Evolutionary conservation across 2,888 invertebrate genomes (phyloP).

Genomic region (Tetragonisca angustula): DNA sequence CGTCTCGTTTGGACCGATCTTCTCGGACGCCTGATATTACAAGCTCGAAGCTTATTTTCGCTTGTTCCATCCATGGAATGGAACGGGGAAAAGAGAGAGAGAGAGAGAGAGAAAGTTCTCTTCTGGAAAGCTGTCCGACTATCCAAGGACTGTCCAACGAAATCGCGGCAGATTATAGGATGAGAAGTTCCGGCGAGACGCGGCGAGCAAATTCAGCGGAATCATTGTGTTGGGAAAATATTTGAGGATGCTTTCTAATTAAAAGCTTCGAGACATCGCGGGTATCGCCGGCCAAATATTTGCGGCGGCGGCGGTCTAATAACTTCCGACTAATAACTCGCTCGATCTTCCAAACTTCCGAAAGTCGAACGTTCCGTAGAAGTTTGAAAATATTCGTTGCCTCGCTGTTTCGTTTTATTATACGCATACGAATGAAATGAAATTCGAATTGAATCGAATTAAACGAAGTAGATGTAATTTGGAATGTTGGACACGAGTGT

Average conservation of each 20-base stretch:
- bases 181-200: not conserved
- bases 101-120: no score
- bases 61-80: not conserved
- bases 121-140: no score
- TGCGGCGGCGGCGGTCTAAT: not conserved
- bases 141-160: not conserved
- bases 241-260: conserved; percentile 17
- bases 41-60: conserved; percentile 1
- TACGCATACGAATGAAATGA: no score
- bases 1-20: not conserved
- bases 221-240: conserved; percentile 28
- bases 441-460: no score
- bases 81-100: not conserved
- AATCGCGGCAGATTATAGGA: not conserved
- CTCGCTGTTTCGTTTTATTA: no score
- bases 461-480: no score
- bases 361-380: not conserved
- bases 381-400: no score
- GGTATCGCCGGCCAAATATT: conserved; percentile 22
- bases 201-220: not conserved
- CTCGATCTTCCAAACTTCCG: not conserved
- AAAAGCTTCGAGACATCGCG: not conserved
- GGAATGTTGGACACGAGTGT: no score
- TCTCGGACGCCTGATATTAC: conserved; percentile 14
- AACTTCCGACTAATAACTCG: conserved; percentile 12